Base-by-base conservation (phyloP, 2,113 vertebrate genomes). In the Xiphorhynchus elegans region DNA sequence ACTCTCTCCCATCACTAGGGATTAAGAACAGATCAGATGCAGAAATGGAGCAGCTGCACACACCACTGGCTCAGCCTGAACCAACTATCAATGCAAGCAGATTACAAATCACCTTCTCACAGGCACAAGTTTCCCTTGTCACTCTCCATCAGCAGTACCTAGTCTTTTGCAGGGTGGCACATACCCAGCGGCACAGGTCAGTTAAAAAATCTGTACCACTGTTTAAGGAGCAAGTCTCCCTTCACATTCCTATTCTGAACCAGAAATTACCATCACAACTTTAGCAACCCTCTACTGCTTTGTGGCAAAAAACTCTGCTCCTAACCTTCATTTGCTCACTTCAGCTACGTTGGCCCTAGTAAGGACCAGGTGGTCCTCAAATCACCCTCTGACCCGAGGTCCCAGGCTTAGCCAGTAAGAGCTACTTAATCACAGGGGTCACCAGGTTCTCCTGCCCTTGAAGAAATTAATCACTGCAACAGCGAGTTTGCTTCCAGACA, bases 11-110 rank as follows among this genome's bases (percentile, higher is more conserved):
- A 72, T 93, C 66, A 49, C 19, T 31, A 78, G 40, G 77, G 77
- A 96, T 95, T 95, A 95, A 92, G 49, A 91, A 56, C 60, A 90
- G 84, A 92, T 89, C 73, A 92, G 52, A 92, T 75, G 84, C 53
- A 95, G 89, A 93, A 92, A 58, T n/a, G 52, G 60, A 95, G 69
- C 81, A 93, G 81, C 9, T 59, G 47, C 81, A 93, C 60, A 87
- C 0, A 33, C 28, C 40, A 76, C 72, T 83, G 1, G 1, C 37
- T 91, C 91, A 60, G 69, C 69, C 77, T 86, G 35, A 49, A 50
- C 15, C 60, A 70, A 39, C 55, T 52, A 85, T 5, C 25, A 35
- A 8, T 25, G 37, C 64, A 86, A 93, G 76, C 4, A 1, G 66
- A 94, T 67, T 64, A 89, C 13, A 87, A 52, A 46, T 39, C 17